Base-by-base conservation (phyloP, 2,888 invertebrate genomes). In the Stenurella melanura region DNA sequence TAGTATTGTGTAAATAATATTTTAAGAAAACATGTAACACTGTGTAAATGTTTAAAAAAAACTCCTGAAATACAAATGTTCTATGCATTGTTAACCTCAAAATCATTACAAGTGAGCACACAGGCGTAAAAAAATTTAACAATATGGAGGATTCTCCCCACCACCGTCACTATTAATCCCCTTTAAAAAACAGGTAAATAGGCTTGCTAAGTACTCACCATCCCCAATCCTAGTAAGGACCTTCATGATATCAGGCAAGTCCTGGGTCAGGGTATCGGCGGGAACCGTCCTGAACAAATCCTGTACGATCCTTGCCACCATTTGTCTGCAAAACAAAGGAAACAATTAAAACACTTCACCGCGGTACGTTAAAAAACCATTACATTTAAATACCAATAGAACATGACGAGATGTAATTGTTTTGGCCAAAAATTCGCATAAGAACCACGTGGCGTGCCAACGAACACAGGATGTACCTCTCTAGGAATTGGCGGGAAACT, bases 301-400 rank as follows among this genome's bases (percentile, higher is more conserved):
- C 86, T 92, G 87, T 75, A 93, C 88, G 78, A 92, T 89, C 77
- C 91, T 89, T 1, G 92, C 92, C 73, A 92, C 92, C 89, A 91
- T 90, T 88, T 92, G 92, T 83, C 94, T 94, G 90, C 42, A 92
- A 91, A 79, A 84, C 85, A 86, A 80, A 77, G 82, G 67, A 71
- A 17, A 64, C 58, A 9, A 50, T 70, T 42, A 70, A 19, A 7
- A 56, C 68, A 10, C 60, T 18, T 1, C 5, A 42, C 17, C 4
- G 15, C 15, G 12, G 17, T 17, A n/a, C 10, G 21, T n/a, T 56
- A 56, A 1, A 11, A 18, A 18, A 19, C 11, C n/a, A 58, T 58
- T 58, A 58, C 58, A 19, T 58, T 18, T 10, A 12, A 12, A 58
- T 0, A 58, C 10, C 19, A 58, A 19, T 1, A 19, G 1, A n/a